Evolutionary conservation across 2,113 vertebrate species (phyloP).

Genomic region (Coptodon rendalli): DNA sequence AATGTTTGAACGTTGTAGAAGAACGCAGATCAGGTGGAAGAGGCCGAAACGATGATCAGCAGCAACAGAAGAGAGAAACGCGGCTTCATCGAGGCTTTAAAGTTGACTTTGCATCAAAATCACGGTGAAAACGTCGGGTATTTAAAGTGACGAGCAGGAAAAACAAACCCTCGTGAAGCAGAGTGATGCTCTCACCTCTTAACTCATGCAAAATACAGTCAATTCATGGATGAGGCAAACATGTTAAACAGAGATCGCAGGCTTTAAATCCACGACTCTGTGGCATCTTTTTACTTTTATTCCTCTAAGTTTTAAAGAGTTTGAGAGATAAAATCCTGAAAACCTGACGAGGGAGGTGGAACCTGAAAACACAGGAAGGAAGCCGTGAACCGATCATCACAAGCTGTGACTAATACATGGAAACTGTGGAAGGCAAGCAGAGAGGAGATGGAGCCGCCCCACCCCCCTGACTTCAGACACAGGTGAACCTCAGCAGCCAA

Average conservation of each 20-base stretch:
- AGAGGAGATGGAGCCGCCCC: fast-evolving
- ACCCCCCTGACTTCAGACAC: background rate
- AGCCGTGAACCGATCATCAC: fast-evolving
- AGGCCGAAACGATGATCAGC: fast-evolving
- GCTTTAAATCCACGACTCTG: background rate
- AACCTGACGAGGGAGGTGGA: background rate
- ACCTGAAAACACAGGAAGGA: background rate
- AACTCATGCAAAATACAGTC: fast-evolving
- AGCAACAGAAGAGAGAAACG: background rate
- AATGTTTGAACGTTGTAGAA: background rate
- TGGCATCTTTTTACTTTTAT: no score
- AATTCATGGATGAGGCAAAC: fast-evolving
- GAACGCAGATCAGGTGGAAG: fast-evolving
- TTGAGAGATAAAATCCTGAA: fast-evolving
- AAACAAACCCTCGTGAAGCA: background rate
- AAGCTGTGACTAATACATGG: background rate
- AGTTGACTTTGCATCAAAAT: fast-evolving
- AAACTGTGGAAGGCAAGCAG: background rate
- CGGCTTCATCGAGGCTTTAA: no score
- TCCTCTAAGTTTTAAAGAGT: background rate
- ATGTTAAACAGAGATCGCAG: background rate
- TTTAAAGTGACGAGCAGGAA: background rate
- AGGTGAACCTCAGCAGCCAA: background rate
- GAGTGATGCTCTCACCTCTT: background rate
- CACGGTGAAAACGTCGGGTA: fast-evolving